A percentile compares a stretch with the other conserved stretches of the same genome.
These are phyloP conservation scores for Chanos chanos DNA, from an alignment of 2,797 vertebrate species.

Conservation along the genomic window DNA sequence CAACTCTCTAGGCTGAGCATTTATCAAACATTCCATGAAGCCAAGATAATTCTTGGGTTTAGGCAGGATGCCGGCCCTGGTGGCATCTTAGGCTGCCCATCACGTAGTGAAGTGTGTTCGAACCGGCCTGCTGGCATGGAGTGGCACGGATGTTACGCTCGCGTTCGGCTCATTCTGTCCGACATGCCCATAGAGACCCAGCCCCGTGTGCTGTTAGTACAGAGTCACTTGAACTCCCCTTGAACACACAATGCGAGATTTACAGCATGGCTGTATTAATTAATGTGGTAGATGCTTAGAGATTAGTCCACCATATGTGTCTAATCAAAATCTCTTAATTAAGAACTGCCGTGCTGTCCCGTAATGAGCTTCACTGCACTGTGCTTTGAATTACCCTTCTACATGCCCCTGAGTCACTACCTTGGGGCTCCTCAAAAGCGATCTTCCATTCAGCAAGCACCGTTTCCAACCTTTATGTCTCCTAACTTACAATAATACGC, in stretches of 20 bases:
- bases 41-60: too few relatives aligned
- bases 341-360: slow-evolving; percentile 53
- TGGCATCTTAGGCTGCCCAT: too few relatives aligned
- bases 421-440: slow-evolving; percentile 11
- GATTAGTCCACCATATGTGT: slow-evolving; percentile 63
- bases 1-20: too few relatives aligned
- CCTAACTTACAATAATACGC: background rate
- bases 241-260: slow-evolving; percentile 47
- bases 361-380: slow-evolving; percentile 56
- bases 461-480: background rate
- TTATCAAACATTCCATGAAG: too few relatives aligned
- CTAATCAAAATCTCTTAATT: slow-evolving; percentile 71
- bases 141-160: slow-evolving; percentile 12
- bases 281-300: slow-evolving; percentile 53
- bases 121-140: slow-evolving; percentile 38
- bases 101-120: slow-evolving; percentile 46
- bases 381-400: slow-evolving; percentile 51
- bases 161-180: background rate
- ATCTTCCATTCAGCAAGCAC: background rate
- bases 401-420: slow-evolving; percentile 47
- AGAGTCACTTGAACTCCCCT: slow-evolving; percentile 25
- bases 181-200: slow-evolving; percentile 32
- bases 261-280: slow-evolving; percentile 52
- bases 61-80: too few relatives aligned
- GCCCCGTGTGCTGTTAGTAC: slow-evolving; percentile 35